A percentile compares a stretch with the other conserved stretches of the same genome.
phyloP scores from a whole-genome alignment of 2,888 invertebrate genomes.

The Drosophila demipolita region DNA sequence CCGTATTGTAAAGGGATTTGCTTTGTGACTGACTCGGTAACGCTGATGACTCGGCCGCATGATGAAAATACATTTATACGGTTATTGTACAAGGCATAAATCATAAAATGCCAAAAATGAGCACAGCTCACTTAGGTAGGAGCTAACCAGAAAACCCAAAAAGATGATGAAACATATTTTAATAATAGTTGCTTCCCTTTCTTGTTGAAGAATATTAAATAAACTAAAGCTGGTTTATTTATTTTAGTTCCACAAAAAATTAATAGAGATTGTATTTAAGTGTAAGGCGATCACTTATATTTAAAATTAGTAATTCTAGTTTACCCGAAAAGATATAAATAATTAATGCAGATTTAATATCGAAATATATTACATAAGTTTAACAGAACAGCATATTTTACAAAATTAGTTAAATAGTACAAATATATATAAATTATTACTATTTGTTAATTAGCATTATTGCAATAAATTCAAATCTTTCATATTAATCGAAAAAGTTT shows the following conservation, averaged over 20 bases:
- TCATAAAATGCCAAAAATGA: conserved; percentile 52
- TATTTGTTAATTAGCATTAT: not conserved
- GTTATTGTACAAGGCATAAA: conserved; percentile 56
- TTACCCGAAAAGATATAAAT: not conserved
- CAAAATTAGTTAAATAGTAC: not conserved
- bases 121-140: conserved; percentile 1
- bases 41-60: conserved; percentile 53
- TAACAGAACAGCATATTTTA: not conserved
- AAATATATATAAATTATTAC: not conserved
- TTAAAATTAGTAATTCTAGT: not conserved
- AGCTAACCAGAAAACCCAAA: conserved; percentile 13
- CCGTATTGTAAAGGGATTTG: conserved; percentile 69
- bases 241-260: not conserved
- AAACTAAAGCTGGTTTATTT: not conserved
- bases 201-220: not conserved
- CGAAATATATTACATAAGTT: not conserved
- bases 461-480: not conserved
- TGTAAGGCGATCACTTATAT: too few relatives aligned
- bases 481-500: not conserved
- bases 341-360: not conserved
- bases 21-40: conserved; percentile 55
- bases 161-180: not conserved
- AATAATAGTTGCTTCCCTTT: not conserved
- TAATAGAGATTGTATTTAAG: too few relatives aligned
- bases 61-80: conserved; percentile 70